Evolutionary conservation across 2,113 vertebrate species (phyloP), one percentile per base, ranked within the genome.

Genomic region (Pholis gunnellus): DNA sequence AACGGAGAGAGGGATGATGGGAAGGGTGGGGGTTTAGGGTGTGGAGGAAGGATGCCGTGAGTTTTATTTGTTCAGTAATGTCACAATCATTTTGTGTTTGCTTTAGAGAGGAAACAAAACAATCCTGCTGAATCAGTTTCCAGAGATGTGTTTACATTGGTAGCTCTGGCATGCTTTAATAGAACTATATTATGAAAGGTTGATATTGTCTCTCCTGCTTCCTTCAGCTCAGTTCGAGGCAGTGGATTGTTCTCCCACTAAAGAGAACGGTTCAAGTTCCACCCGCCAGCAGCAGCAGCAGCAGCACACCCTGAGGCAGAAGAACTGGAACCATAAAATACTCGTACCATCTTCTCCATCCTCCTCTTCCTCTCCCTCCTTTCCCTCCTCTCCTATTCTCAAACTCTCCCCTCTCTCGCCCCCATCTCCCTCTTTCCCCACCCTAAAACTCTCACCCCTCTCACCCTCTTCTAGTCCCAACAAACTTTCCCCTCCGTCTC

Each of bases 141-240:
- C 85, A 90, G 57, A 72, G 40, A 79, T 81, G 31, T 84, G 78
- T 93, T 90, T 89, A 89, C 78, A 52, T 75, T 81, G 75, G 52
- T 75, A 31, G 48, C 29, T 20, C 72, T 86, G 75, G 25, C 63
- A 71, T 77, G 31, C 82, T 83, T 86, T 84, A 82, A 82, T 79
- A 68, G 61, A 67, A 46, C 73, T 14, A 84, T 77, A 73, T 54
- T 75, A 34, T 87, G 68, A 72, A 83, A 70, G 65, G 42, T 66
- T 81, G 42, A 86, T 63, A 63, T 86, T 91, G 78, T 90, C 77
- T 92, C 29, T 79, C 65, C 61, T 84, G 25, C 18, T 59, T 25
- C 57, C 18, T 91, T 29, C 92, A 99, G 98, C 96, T 90, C 98
- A 99, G 95, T 98, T 99, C 36, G 97, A 99, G 78, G 95, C 95